Conservation (phyloP, 2,888 invertebrate species). For the Cheilosia soror region DNA sequence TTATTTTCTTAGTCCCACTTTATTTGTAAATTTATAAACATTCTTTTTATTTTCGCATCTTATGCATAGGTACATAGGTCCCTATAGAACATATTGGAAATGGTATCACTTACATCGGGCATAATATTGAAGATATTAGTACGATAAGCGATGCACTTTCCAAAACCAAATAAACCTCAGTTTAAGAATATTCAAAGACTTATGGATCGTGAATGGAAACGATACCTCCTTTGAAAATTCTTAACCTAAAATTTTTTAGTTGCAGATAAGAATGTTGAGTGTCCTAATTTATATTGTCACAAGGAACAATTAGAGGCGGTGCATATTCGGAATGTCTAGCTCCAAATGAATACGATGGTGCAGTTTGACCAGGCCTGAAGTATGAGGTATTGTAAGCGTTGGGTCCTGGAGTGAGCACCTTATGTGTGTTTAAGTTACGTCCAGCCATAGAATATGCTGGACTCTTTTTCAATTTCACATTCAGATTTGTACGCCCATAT, state of each 20-base stretch:
- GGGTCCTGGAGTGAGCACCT: constrained; percentile 79
- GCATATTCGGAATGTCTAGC: constrained; percentile 79
- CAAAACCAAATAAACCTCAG: no score
- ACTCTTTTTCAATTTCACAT: constrained; percentile 76
- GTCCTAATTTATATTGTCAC: constrained; percentile 78
- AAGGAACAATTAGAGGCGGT: constrained; percentile 82
- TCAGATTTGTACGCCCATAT: constrained; percentile 78
- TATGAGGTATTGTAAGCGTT: constrained; percentile 80
- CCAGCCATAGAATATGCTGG: constrained; percentile 80
- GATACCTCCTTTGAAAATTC: no score
- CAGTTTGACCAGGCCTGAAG: constrained; percentile 80
- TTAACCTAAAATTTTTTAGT: no score
- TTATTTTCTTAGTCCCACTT: no score
- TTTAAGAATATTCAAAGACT: no score
- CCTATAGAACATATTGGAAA: no score
- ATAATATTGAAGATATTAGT: no score
- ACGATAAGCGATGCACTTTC: no score
- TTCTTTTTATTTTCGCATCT: not conserved
- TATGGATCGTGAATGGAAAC: no score
- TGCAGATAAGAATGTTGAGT: no score
- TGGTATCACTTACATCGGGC: not conserved
- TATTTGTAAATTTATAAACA: not conserved
- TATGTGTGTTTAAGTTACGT: constrained; percentile 60
- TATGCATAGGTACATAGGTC: no score
- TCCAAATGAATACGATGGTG: constrained; percentile 81